These are phyloP conservation scores for Pantala flavescens DNA, from an alignment of 1,140 invertebrate genomes.

Conservation along the genomic window DNA sequence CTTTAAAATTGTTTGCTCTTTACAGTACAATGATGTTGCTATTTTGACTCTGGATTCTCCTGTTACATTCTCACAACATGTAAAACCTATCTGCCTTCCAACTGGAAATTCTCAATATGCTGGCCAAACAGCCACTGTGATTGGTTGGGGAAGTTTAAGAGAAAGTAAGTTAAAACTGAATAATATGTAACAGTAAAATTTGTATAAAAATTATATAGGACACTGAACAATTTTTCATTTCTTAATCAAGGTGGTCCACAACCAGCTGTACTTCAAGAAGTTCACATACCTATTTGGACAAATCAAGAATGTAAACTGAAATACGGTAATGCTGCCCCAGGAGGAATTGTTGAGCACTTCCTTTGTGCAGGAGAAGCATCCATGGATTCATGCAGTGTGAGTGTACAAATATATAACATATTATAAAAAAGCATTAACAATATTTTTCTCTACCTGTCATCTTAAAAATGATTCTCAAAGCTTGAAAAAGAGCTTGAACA, in stretches of 20 bases:
- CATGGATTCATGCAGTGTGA: conserved; percentile 81
- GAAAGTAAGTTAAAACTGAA: conserved; percentile 49
- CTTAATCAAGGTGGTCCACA: conserved; percentile 58
- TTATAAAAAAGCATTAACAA: too few relatives aligned
- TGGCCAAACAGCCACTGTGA: conserved; percentile 62
- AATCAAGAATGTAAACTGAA: conserved; percentile 66
- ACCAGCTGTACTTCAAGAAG: conserved; percentile 68
- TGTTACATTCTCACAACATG: conserved; percentile 58
- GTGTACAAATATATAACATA: conserved; percentile 34
- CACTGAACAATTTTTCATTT: neutral
- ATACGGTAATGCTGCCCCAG: conserved; percentile 74
- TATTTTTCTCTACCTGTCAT: too few relatives aligned
- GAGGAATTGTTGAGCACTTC: conserved; percentile 77
- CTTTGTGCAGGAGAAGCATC: conserved; percentile 70
- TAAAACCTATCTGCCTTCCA: conserved; percentile 75
- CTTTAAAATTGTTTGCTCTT: conserved; percentile 23
- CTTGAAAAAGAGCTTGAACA: too few relatives aligned
- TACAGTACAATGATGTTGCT: conserved; percentile 75
- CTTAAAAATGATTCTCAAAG: too few relatives aligned
- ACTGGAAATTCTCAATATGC: conserved; percentile 46
- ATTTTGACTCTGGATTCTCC: conserved; percentile 70
- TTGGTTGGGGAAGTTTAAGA: conserved; percentile 71
- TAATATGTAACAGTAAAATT: neutral
- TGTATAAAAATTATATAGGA: conserved; percentile 11
- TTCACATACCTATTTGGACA: conserved; percentile 71